Evolutionary conservation across 2,888 invertebrate genomes (phyloP).

Genomic region (Mythimna vitellina): DNA sequence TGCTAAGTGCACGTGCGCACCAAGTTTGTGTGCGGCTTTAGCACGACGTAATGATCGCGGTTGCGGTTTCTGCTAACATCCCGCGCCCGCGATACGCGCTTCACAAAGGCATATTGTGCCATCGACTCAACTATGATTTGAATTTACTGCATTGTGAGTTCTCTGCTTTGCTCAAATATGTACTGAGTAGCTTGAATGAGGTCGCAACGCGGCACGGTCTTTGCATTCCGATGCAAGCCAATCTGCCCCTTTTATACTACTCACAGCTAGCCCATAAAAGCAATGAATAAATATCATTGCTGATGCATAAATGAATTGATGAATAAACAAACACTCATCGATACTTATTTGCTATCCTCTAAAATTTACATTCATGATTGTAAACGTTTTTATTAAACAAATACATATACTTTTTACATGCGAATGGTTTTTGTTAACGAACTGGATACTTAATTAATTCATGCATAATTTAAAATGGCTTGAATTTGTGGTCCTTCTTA

Average conservation of each 20-base stretch:
- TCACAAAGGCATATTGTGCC: slow-evolving; percentile 48
- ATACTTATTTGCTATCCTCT: slow-evolving; percentile 59
- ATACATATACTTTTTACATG: slow-evolving; percentile 23
- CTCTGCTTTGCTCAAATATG: slow-evolving; percentile 53
- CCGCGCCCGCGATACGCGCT: slow-evolving; percentile 46
- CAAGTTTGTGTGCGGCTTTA: slow-evolving; percentile 41
- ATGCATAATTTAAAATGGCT: too few species aligned
- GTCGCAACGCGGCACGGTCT: slow-evolving; percentile 44
- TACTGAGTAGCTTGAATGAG: slow-evolving; percentile 55
- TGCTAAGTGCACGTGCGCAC: slow-evolving; percentile 38
- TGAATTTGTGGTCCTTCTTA: too few species aligned
- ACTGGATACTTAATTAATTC: slow-evolving; percentile 19
- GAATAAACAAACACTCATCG: slow-evolving; percentile 46
- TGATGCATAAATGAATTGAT: slow-evolving; percentile 58
- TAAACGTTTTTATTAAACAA: slow-evolving; percentile 48
- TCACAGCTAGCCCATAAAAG: slow-evolving; percentile 28
- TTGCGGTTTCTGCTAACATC: slow-evolving; percentile 50
- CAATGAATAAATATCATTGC: slow-evolving; percentile 51
- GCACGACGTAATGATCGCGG: slow-evolving; percentile 39
- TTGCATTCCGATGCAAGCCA: slow-evolving; percentile 53
- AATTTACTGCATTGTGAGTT: slow-evolving; percentile 55
- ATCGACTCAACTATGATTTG: slow-evolving; percentile 48
- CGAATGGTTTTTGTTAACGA: slow-evolving; percentile 15
- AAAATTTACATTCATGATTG: slow-evolving; percentile 69
- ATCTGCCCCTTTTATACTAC: slow-evolving; percentile 11